Conservation (phyloP, 2,113 vertebrate species). For the Gallinago media region DNA sequence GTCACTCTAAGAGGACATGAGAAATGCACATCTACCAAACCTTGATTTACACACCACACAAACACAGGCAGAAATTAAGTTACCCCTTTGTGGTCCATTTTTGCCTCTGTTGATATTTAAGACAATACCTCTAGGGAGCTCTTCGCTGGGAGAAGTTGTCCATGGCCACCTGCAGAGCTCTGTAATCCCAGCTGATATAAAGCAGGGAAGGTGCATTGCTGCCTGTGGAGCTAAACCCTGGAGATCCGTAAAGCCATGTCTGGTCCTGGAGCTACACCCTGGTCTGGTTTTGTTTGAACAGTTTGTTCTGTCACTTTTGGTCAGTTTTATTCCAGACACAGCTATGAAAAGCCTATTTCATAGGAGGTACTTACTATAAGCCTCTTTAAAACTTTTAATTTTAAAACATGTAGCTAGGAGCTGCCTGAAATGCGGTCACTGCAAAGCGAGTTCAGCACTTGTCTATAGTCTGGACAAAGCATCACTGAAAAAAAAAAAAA, state of each 20-base stretch:
- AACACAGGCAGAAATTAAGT: background rate
- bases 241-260: background rate
- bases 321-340: background rate
- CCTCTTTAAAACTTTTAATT: background rate
- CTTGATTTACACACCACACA: background rate
- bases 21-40: background rate
- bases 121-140: background rate
- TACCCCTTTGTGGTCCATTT: background rate
- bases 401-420: background rate
- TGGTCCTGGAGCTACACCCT: background rate
- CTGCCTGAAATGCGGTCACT: background rate
- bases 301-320: background rate
- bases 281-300: background rate
- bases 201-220: background rate
- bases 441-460: background rate
- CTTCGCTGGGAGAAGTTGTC: background rate
- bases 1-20: background rate
- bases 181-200: background rate
- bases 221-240: background rate
- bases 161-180: background rate
- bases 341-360: background rate
- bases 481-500: background rate
- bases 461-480: background rate
- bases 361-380: background rate
- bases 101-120: background rate